Evolutionary conservation across 2,888 invertebrate genomes (phyloP).

Genomic region (Aspidapion aeneum): DNA sequence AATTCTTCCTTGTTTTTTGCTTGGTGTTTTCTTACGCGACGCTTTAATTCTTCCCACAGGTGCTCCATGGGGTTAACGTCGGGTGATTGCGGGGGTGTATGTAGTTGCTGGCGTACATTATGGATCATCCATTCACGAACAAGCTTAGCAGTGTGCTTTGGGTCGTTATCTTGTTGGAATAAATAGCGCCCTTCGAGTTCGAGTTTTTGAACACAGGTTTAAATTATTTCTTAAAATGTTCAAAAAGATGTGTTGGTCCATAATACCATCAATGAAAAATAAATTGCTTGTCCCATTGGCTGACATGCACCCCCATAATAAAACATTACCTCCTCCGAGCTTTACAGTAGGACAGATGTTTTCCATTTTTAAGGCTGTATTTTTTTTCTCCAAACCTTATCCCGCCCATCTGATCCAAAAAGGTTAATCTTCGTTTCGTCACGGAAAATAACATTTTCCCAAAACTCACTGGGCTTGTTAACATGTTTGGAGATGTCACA

Average conservation of each 20-base stretch:
- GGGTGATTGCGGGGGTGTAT: background rate
- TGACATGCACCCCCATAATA: background rate
- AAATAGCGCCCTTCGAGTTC: background rate
- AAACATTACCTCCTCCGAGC: background rate
- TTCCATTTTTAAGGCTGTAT: too few species aligned
- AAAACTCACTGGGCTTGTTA: too few species aligned
- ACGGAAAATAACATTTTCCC: too few species aligned
- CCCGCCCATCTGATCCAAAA: background rate
- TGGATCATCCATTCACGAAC: background rate
- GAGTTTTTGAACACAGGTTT: background rate
- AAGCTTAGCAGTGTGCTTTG: background rate
- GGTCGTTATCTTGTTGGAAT: too few species aligned
- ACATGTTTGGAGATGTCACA: too few species aligned
- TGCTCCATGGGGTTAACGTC: background rate
- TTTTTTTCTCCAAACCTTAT: background rate
- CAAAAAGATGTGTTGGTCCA: background rate
- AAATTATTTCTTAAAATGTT: background rate
- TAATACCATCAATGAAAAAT: background rate
- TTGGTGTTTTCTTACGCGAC: background rate
- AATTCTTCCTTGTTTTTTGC: too few species aligned
- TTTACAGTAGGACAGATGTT: background rate
- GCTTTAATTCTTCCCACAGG: background rate
- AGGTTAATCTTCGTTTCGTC: too few species aligned
- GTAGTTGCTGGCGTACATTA: too few species aligned
- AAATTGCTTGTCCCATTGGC: background rate